Percentiles rank a stretch among this genome's conserved stretches.
phyloP scores from a whole-genome alignment of 2,797 vertebrate genomes.

The Simalia tracyae region DNA sequence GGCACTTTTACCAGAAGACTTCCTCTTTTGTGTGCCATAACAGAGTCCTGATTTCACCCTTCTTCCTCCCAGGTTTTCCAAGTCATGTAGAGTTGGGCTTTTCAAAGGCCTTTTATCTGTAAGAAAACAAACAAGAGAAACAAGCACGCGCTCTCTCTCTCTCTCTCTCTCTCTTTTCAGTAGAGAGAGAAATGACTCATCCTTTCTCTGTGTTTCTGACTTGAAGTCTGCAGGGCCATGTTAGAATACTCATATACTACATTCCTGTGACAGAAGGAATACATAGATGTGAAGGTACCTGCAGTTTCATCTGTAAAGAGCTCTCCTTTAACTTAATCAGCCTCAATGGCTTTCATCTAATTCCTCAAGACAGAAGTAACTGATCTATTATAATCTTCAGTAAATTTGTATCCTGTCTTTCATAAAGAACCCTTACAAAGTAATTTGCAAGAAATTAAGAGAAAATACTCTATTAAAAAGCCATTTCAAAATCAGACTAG shows the following conservation, averaged over 20 bases:
- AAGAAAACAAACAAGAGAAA: neutral
- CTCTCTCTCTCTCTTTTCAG: neutral
- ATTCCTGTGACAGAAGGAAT: neutral
- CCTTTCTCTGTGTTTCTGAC: neutral
- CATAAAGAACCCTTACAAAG: neutral
- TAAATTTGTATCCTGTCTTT: neutral
- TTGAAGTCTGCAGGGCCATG: neutral
- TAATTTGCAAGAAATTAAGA: neutral
- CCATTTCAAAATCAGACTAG: neutral
- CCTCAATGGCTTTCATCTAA: neutral
- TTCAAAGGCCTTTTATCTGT: neutral
- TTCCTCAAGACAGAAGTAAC: neutral
- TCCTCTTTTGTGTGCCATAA: neutral
- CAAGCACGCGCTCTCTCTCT: neutral
- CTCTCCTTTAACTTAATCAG: neutral
- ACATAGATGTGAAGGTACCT: neutral
- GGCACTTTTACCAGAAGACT: neutral
- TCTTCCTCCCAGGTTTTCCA: neutral
- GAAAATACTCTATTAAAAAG: neutral
- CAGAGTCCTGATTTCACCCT: neutral
- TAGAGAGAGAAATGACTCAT: neutral
- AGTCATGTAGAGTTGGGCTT: neutral
- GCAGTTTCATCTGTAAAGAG: neutral
- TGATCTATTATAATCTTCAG: neutral
- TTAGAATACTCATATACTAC: neutral